Base-by-base conservation (phyloP, 2,113 vertebrate genomes). In the Pitta sordida region DNA sequence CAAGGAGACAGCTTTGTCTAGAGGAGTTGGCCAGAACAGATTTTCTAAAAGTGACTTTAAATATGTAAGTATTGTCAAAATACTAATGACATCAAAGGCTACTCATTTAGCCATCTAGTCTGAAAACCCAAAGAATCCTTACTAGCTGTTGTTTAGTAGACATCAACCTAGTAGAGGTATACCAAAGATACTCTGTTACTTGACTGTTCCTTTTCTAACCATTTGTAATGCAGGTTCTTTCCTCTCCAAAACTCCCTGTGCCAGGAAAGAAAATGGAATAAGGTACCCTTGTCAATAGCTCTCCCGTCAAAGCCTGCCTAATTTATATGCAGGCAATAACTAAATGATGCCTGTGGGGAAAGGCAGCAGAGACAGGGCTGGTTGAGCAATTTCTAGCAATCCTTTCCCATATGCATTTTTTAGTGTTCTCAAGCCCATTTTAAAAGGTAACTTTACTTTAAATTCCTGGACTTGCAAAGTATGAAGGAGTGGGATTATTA, bases 271-370 rank as follows among this genome's bases (percentile, higher is more conserved):
- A 94, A 87, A 89, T 48, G 55, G 43, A 95, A 36, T 32, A 39
- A 90, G 41, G 30, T 83, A 92, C 60, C 41, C 39, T 91, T 94
- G 90, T 96, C 64, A 18, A 93, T 91, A 94, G 75, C 51, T 96
- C 75, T 91, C 80, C 71, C 5, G 11, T 94, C 94, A 93, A 93
- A 95, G 37, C 21, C 63, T 86, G 59, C 71, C 71, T 94, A 48
- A 88, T 96, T 96, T 77, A 90, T 67, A 90, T 94, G 96, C 93
- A 90, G 71, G 87, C 60, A 80, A 90, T 93, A 91, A 94, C 92
- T 85, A 86, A 92, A 91, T 63, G 23, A 80, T 88, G 94, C 94
- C 89, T 77, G 27, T 91, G 82, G 86, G 95, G 89, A 94, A 93
- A 94, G 94, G 75, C 89, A 95, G 51, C 71, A 86, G 87, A 94